Evolutionary conservation across 2,113 vertebrate genomes (phyloP).

Genomic region (Cardinalis cardinalis): DNA sequence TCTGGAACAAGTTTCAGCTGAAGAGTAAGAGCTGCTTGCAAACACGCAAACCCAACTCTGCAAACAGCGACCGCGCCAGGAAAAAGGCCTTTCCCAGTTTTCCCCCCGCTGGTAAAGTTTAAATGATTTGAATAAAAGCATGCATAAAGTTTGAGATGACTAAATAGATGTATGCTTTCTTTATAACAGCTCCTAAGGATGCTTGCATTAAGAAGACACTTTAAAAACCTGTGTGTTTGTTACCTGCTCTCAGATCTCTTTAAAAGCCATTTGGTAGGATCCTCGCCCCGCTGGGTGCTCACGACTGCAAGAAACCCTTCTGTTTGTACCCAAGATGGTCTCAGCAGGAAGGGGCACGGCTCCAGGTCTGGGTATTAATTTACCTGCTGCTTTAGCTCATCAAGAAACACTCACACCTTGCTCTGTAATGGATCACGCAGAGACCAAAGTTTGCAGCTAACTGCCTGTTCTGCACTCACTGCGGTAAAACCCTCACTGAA

Average conservation of each 20-base stretch:
- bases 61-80: not conserved
- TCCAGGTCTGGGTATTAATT: conserved; percentile 36
- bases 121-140: conserved; percentile 5
- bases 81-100: conserved; percentile 17
- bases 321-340: not conserved
- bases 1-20: conserved; percentile 55
- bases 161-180: not conserved
- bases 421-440: not conserved
- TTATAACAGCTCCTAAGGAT: not conserved
- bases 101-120: not conserved
- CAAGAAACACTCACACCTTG: conserved; percentile 20
- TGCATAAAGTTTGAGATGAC: not conserved
- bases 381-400: conserved; percentile 29
- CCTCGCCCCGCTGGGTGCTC: not conserved
- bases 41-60: conserved; percentile 27
- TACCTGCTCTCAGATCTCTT: not conserved
- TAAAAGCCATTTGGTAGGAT: not conserved
- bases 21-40: conserved; percentile 54
- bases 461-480: not conserved
- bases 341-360: not conserved
- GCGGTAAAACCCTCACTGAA: not conserved
- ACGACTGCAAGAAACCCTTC: conserved; percentile 1
- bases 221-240: not conserved
- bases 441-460: conserved; percentile 9
- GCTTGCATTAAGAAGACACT: not conserved